phyloP scores from a whole-genome alignment of 2,797 vertebrate species.

The Chaenodraco wilsoni region DNA sequence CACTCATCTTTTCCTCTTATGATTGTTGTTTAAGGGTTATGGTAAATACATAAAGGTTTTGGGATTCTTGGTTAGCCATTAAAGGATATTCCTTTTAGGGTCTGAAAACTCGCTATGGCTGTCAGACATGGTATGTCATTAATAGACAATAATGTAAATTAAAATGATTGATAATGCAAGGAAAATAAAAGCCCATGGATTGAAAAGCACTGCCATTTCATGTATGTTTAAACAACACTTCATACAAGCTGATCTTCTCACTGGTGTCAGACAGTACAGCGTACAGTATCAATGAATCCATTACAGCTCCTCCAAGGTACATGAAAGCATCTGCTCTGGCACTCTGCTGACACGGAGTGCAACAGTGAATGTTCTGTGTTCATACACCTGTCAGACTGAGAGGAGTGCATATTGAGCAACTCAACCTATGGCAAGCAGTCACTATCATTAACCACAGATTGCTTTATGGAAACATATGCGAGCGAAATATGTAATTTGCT shows the following conservation, averaged over 20 bases:
- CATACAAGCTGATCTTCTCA: too few relatives aligned
- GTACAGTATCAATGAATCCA: not conserved
- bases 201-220: not conserved
- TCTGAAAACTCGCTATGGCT: too few relatives aligned
- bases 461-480: conserved; percentile 32
- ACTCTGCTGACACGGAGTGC: not conserved
- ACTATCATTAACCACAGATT: conserved; percentile 21
- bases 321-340: conserved; percentile 31
- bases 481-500: conserved; percentile 16
- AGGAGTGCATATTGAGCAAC: not conserved
- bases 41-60: not conserved
- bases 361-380: not conserved
- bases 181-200: too few relatives aligned
- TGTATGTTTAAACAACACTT: not conserved
- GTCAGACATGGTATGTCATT: not conserved
- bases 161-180: too few relatives aligned
- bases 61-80: not conserved
- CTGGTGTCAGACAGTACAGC: conserved; percentile 10
- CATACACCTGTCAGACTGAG: conserved; percentile 26
- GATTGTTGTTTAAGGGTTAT: not conserved
- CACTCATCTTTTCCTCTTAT: not conserved
- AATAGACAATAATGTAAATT: too few relatives aligned
- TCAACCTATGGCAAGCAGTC: conserved; percentile 3
- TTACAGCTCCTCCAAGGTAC: conserved; percentile 6
- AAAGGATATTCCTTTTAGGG: too few relatives aligned